Evolutionary conservation across 2,797 vertebrate genomes (phyloP).

Genomic region (Pangasius krempfi): DNA sequence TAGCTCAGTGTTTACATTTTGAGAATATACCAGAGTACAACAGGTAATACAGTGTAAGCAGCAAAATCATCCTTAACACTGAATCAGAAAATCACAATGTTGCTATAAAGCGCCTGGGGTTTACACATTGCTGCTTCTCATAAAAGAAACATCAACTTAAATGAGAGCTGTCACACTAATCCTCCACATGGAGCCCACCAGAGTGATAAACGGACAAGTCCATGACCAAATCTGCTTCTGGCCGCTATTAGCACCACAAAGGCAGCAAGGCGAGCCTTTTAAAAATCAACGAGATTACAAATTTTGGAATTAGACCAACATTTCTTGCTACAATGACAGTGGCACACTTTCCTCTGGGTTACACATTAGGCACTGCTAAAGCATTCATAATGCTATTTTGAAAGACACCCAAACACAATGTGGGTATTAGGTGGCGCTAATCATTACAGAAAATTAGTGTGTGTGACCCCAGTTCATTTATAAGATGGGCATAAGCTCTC

Average conservation of each 20-base stretch:
- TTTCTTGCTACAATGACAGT: neutral
- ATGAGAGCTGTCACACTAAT: slow-evolving; percentile 17
- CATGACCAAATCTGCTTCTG: slow-evolving; percentile 40
- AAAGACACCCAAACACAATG: neutral
- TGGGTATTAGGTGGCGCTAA: neutral
- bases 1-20: neutral
- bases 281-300: neutral
- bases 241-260: neutral
- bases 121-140: neutral
- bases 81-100: neutral
- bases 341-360: neutral
- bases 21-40: neutral
- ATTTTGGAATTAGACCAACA: neutral
- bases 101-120: neutral
- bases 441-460: neutral
- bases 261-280: neutral
- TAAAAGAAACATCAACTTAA: slow-evolving; percentile 23
- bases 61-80: slow-evolving; percentile 31
- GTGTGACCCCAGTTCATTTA: neutral
- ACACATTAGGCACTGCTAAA: neutral
- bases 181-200: neutral
- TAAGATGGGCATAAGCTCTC: neutral
- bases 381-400: neutral
- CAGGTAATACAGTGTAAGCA: neutral
- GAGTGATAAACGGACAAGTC: slow-evolving; percentile 1